A percentile compares a stretch with the other conserved stretches of the same genome.
Conservation (phyloP, 2,797 vertebrate species). For the Galagoides demidoff region DNA sequence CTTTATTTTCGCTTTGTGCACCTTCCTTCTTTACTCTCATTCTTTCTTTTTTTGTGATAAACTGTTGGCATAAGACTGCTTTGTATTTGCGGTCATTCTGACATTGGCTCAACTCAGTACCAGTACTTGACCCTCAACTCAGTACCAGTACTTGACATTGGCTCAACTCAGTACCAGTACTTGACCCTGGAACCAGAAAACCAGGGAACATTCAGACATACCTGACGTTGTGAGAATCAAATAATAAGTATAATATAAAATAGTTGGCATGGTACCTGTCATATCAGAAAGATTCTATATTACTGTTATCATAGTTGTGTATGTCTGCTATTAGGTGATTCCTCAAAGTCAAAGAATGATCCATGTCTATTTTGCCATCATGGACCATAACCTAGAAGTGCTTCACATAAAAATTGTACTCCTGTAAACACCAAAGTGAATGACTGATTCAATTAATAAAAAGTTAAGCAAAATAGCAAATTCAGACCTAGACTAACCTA, state of each 20-base stretch:
- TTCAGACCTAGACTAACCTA: neutral
- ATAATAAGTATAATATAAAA: neutral
- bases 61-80: too few relatives aligned
- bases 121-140: too few relatives aligned
- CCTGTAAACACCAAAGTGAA: neutral
- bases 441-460: neutral
- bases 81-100: too few relatives aligned
- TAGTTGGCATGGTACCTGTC: neutral
- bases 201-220: too few relatives aligned
- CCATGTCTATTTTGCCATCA: neutral
- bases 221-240: neutral
- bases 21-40: too few relatives aligned
- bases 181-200: too few relatives aligned
- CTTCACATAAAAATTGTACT: neutral
- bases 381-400: neutral
- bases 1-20: too few relatives aligned
- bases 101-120: too few relatives aligned
- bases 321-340: neutral
- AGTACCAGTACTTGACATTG: too few relatives aligned
- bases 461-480: neutral
- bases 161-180: too few relatives aligned
- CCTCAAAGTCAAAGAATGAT: neutral
- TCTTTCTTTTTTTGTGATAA: too few relatives aligned
- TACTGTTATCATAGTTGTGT: neutral
- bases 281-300: neutral